Base-by-base conservation (phyloP, 2,888 invertebrate species). In the Harpalus rufipes region DNA sequence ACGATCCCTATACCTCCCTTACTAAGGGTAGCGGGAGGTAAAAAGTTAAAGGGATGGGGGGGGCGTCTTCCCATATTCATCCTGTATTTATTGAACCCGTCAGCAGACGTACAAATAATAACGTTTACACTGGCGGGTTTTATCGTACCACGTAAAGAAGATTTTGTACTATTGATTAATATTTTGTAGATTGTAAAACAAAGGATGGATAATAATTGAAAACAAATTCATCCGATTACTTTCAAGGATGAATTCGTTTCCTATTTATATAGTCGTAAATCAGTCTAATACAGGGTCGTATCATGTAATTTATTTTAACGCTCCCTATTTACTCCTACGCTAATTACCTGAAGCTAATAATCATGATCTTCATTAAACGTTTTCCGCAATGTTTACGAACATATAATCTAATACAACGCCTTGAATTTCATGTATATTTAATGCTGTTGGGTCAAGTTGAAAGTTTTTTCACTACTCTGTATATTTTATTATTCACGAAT, bases 381-480 rank as follows among this genome's bases (percentile, higher is more conserved):
- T 59, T 32, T 32, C 32, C 32, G 5, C 32, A 2, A 10, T 59
- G 58, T 59, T n/a, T 56, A 59, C 58, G 59, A 16, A 7, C 18
- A 5, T 32, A 32, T 32, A 32, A 32, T 32, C 63, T 63, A 21
- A 12, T 63, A 21, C 63, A 63, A 21, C 10, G 63, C 18, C 63
- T 63, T 63, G 63, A 63, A 21, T 63, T 63, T 25, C 25, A 63
- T 63, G 25, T 63, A 63, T 21, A 63, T 63, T 6, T 25, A 25
- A 51, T 16, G 21, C 21, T 25, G 63, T 8, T 63, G 63, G 63
- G 63, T 63, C 63, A 25, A 63, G 63, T 63, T 63, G 63, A 63
- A 25, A 63, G 25, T 63, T 63, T 63, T 12, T 21, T 63, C 18
- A 63, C 21, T 7, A 63, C 21, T 63, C 44, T 51, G 32, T 6